A percentile compares a stretch with the other conserved stretches of the same genome.
Evolutionary conservation across 1,140 invertebrate species (phyloP).

Genomic region (Pogonomyrmex barbatus): DNA sequence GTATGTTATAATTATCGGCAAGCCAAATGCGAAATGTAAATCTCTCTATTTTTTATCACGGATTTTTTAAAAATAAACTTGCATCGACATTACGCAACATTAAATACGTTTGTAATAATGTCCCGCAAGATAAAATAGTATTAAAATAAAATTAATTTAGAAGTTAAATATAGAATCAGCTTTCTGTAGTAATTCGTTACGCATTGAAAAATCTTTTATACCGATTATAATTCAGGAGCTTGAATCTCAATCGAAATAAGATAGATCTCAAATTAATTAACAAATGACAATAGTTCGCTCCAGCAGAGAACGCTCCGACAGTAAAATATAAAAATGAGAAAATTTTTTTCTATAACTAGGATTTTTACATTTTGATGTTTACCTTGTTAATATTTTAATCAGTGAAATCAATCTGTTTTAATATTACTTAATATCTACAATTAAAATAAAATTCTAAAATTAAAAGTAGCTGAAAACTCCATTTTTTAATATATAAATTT

Average conservation of each 20-base stretch:
- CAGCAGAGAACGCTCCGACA: too few species aligned
- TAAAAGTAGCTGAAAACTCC: too few species aligned
- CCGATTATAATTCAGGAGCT: slow-evolving; percentile 20
- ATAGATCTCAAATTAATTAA: not conserved
- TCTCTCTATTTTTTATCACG: too few species aligned
- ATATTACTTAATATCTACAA: too few species aligned
- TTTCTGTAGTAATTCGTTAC: not conserved
- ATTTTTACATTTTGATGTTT: too few species aligned
- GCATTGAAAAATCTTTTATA: not conserved
- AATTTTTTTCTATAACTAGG: too few species aligned
- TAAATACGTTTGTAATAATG: not conserved
- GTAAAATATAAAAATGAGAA: too few species aligned
- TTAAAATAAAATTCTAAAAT: too few species aligned
- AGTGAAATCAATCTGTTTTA: too few species aligned
- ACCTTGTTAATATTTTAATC: too few species aligned
- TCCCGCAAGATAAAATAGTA: not conserved
- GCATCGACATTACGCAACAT: not conserved
- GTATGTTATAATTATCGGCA: not conserved
- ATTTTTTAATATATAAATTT: too few species aligned
- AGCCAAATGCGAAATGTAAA: not conserved
- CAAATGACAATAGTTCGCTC: not conserved
- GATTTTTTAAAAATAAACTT: not conserved
- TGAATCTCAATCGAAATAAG: not conserved
- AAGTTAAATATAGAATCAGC: not conserved
- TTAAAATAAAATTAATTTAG: slow-evolving; percentile 5